phyloP scores from a whole-genome alignment of 1,140 invertebrate genomes.

The Brachionus rubens region DNA sequence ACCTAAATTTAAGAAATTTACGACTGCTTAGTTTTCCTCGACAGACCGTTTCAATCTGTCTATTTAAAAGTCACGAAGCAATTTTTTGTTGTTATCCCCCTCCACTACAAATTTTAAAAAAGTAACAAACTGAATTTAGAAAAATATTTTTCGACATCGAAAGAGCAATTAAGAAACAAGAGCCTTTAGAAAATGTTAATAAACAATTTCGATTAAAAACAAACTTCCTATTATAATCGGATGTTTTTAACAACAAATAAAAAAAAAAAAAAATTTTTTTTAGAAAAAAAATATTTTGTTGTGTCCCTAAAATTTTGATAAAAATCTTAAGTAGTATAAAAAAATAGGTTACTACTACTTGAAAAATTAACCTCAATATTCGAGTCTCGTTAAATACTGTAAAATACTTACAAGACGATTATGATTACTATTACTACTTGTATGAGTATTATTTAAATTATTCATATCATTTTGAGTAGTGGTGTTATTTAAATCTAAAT shows the following conservation, averaged over 20 bases:
- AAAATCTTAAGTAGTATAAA: background rate
- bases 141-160: too few species aligned
- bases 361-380: constrained; percentile 19
- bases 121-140: too few species aligned
- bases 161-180: background rate
- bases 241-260: background rate
- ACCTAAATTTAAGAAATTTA: too few species aligned
- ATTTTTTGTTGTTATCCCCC: too few species aligned
- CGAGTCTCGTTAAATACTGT: constrained; percentile 4
- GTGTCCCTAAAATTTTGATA: background rate
- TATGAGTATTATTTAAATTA: constrained; percentile 7
- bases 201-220: constrained; percentile 17
- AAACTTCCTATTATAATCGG: background rate
- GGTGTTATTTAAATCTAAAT: constrained; percentile 6
- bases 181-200: background rate
- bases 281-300: too few species aligned
- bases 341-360: constrained; percentile 9
- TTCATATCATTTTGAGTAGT: background rate
- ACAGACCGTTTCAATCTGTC: too few species aligned
- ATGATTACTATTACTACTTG: constrained; percentile 24
- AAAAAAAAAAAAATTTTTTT: background rate
- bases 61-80: too few species aligned
- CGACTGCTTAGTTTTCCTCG: too few species aligned
- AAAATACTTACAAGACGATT: constrained; percentile 44
- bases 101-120: too few species aligned